Evolutionary conservation across 2,888 invertebrate species (phyloP).

Genomic region (Drosophila mimetica): DNA sequence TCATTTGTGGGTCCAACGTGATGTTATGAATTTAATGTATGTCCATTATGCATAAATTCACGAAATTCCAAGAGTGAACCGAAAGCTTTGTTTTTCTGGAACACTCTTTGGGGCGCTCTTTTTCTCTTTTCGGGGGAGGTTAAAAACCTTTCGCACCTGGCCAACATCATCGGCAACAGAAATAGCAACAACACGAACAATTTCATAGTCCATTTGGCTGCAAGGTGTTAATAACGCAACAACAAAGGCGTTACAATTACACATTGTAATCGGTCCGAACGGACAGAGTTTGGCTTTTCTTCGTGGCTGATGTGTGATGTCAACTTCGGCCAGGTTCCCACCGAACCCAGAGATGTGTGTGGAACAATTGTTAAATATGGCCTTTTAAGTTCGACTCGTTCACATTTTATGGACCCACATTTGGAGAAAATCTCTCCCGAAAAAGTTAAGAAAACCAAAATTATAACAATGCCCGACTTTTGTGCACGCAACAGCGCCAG

Average conservation of each 20-base stretch:
- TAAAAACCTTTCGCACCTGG: constrained; percentile 58
- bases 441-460: constrained; percentile 7
- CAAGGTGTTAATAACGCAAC: constrained; percentile 78
- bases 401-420: constrained; percentile 60
- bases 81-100: constrained; percentile 63
- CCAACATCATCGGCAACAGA: neutral
- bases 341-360: constrained; percentile 53
- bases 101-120: constrained; percentile 21
- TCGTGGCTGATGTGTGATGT: constrained; percentile 69
- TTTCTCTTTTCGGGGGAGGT: constrained; percentile 42
- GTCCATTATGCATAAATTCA: constrained; percentile 80
- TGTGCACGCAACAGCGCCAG: constrained; percentile 37
- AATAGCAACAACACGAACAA: constrained; percentile 21
- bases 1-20: constrained; percentile 43
- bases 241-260: constrained; percentile 82
- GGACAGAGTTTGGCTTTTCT: constrained; percentile 40
- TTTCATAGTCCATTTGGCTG: constrained; percentile 81
- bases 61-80: constrained; percentile 72
- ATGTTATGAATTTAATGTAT: constrained; percentile 78
- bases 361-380: constrained; percentile 75
- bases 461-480: constrained; percentile 57
- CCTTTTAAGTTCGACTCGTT: constrained; percentile 58
- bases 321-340: constrained; percentile 72
- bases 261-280: constrained; percentile 74
- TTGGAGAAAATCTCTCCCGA: constrained; percentile 29